These are phyloP conservation scores for Polypedilum vanderplanki DNA, from an alignment of 1,140 invertebrate genomes.

Conservation along the genomic window DNA sequence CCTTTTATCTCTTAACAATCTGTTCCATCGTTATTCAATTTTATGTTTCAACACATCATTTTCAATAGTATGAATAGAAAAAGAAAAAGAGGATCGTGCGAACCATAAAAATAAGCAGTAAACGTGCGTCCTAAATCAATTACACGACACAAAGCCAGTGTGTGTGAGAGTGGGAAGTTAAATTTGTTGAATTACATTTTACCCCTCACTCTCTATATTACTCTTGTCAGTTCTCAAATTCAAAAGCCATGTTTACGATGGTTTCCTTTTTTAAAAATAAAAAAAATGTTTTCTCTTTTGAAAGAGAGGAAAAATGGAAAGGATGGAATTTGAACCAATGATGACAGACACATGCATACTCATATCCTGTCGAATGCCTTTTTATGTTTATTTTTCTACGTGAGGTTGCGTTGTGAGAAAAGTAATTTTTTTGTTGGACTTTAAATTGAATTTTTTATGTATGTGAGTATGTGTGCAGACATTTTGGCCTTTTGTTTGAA, in stretches of 20 bases:
- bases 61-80: too few species aligned
- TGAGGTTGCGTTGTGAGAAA: background rate
- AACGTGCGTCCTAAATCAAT: constrained; percentile 12
- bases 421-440: background rate
- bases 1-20: too few species aligned
- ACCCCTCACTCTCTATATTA: background rate
- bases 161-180: too few species aligned
- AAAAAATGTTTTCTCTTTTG: background rate
- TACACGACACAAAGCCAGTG: background rate
- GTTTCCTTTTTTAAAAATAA: background rate
- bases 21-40: too few species aligned
- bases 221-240: too few species aligned
- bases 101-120: background rate
- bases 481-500: background rate
- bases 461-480: background rate
- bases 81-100: too few species aligned
- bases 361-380: background rate
- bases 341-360: constrained; percentile 4
- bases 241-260: background rate
- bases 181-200: constrained; percentile 14
- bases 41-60: too few species aligned
- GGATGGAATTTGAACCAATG: background rate
- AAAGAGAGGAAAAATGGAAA: background rate
- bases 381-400: constrained; percentile 14
- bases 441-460: constrained; percentile 3